A percentile compares a stretch with the other conserved stretches of the same genome.
These are phyloP conservation scores for Formica selysi DNA, from an alignment of 1,140 invertebrate genomes.

Conservation along the genomic window DNA sequence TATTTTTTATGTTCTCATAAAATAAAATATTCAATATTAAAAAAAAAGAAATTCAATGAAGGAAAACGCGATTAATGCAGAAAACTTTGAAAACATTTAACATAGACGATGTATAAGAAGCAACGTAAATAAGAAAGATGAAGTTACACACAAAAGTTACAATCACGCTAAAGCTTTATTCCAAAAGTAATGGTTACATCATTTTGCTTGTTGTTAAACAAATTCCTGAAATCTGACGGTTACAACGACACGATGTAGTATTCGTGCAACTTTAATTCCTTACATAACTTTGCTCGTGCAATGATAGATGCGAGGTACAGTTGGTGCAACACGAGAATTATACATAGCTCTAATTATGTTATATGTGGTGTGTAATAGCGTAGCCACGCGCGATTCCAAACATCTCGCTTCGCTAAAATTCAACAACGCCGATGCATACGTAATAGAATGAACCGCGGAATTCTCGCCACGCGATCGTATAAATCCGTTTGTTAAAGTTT, in stretches of 20 bases:
- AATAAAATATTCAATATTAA: background rate
- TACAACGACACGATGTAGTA: background rate
- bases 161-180: slow-evolving; percentile 41
- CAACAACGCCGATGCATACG: background rate
- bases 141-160: slow-evolving; percentile 42
- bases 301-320: slow-evolving; percentile 43
- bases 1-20: background rate
- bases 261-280: slow-evolving; percentile 52
- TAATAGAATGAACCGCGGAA: background rate
- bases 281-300: slow-evolving; percentile 43
- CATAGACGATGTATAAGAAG: background rate
- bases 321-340: slow-evolving; percentile 48
- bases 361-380: slow-evolving; percentile 49
- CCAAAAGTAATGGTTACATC: slow-evolving; percentile 20
- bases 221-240: slow-evolving; percentile 24
- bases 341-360: slow-evolving; percentile 66
- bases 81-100: slow-evolving; percentile 38
- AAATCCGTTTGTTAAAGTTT: slow-evolving; percentile 48
- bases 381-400: background rate
- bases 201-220: slow-evolving; percentile 51
- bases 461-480: slow-evolving; percentile 25
- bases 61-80: slow-evolving; percentile 9
- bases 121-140: slow-evolving; percentile 22
- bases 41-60: background rate
- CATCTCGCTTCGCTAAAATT: slow-evolving; percentile 51